These are phyloP conservation scores for Nebria ingens DNA, from an alignment of 1,140 invertebrate genomes.

Conservation along the genomic window DNA sequence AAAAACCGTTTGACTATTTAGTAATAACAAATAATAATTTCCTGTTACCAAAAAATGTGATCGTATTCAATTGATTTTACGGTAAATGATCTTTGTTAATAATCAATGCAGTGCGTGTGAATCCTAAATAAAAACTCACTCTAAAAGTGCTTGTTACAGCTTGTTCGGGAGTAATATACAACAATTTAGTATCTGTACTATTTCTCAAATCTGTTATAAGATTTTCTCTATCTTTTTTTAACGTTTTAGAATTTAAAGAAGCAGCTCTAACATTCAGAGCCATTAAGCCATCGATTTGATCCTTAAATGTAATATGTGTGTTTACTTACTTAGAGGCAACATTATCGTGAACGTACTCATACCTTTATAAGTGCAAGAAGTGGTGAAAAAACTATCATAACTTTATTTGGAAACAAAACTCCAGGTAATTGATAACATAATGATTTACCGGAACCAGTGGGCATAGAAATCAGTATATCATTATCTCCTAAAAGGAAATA, in stretches of 20 bases:
- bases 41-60: too few relatives aligned
- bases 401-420: conserved; percentile 56
- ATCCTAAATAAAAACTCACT: conserved; percentile 24
- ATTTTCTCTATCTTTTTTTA: conserved; percentile 54
- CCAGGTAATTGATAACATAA: conserved; percentile 90
- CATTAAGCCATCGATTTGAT: conserved; percentile 62
- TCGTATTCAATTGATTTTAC: too few relatives aligned
- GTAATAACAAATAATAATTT: too few relatives aligned
- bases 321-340: conserved; percentile 39
- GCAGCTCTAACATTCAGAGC: conserved; percentile 64
- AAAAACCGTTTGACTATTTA: too few relatives aligned
- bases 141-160: conserved; percentile 68
- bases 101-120: too few relatives aligned
- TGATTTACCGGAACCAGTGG: conserved; percentile 92
- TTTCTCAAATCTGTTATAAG: conserved; percentile 64
- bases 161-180: conserved; percentile 91
- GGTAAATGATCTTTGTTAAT: too few relatives aligned
- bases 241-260: conserved; percentile 83
- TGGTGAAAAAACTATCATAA: conserved; percentile 85
- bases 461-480: conserved; percentile 80
- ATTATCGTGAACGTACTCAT: too few relatives aligned
- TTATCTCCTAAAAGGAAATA: conserved; percentile 50
- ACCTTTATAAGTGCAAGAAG: conserved; percentile 82
- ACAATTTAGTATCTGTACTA: conserved; percentile 52
- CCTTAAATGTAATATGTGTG: conserved; percentile 57